Conservation (phyloP, 2,888 invertebrate genomes). For the Hoplodrina ambigua region DNA sequence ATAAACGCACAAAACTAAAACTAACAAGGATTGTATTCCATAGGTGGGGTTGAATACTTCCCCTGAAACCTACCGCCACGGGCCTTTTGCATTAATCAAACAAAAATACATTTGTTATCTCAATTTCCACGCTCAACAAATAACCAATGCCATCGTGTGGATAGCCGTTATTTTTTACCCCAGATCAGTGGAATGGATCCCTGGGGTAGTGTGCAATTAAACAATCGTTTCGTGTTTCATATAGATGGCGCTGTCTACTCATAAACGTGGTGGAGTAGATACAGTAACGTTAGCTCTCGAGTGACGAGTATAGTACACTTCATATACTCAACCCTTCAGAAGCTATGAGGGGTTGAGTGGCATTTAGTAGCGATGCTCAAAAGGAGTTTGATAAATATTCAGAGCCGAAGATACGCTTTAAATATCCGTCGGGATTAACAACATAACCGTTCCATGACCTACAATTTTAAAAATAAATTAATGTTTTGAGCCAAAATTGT, state of each 20-base stretch:
- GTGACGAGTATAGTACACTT: conserved; percentile 38
- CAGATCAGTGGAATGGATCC: conserved; percentile 53
- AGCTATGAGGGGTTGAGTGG: conserved; percentile 28
- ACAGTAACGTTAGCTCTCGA: conserved; percentile 39
- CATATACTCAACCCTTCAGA: conserved; percentile 3
- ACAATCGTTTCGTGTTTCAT: conserved; percentile 57
- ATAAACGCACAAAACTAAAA: neutral
- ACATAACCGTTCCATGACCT: conserved; percentile 21
- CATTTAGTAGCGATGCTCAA: conserved; percentile 49
- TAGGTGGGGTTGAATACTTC: neutral
- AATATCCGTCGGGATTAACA: conserved; percentile 18
- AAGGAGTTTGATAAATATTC: conserved; percentile 52
- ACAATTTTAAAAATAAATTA: conserved; percentile 10
- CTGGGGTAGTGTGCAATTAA: conserved; percentile 59
- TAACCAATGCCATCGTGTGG: conserved; percentile 31
- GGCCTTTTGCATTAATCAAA: conserved; percentile 39
- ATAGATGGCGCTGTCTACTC: conserved; percentile 46
- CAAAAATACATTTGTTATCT: conserved; percentile 37
- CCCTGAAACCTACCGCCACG: neutral
- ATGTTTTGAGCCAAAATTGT: neutral
- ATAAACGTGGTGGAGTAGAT: conserved; percentile 37
- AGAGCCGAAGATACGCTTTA: conserved; percentile 5
- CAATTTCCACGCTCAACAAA: conserved; percentile 44
- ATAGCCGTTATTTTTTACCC: conserved; percentile 53
- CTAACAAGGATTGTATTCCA: neutral